A percentile compares a stretch with the other conserved stretches of the same genome.
Evolutionary conservation across 2,113 vertebrate species (phyloP).

Genomic region (human (Homo sapiens)): GRCh38 chr15:88647001-88647500

Average conservation of each 20-base stretch:
- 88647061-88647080: accelerated
- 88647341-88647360: background rate
- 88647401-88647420: background rate
- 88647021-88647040: no score
- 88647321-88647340: background rate
- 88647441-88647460: background rate
- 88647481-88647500: background rate
- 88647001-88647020: no score
- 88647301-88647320: background rate
- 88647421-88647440: background rate
- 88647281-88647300: background rate
- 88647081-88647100: background rate
- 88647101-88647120: background rate
- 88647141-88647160: background rate
- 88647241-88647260: background rate
- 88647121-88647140: background rate
- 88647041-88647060: no score
- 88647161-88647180: background rate
- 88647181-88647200: background rate
- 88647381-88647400: background rate
- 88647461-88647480: background rate
- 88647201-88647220: background rate
- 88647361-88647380: background rate
- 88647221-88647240: background rate
- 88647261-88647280: background rate